phyloP scores from a whole-genome alignment of 2,888 invertebrate genomes.

The Oligia strigilis region DNA sequence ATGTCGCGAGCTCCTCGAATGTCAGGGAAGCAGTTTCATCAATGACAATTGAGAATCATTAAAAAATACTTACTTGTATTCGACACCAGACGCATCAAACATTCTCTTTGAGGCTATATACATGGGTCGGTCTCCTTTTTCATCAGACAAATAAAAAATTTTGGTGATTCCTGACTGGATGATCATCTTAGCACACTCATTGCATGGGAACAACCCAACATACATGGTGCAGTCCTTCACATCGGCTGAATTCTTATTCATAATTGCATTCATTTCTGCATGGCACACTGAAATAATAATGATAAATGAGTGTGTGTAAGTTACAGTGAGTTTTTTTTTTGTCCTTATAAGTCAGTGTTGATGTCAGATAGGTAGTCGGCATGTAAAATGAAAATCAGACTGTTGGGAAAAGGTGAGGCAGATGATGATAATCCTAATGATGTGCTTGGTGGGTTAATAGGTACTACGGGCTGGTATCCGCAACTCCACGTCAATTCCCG shows the following conservation, averaged over 20 bases:
- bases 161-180: conserved; percentile 97
- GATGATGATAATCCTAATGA: too few species aligned
- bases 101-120: conserved; percentile 95
- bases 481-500: too few species aligned
- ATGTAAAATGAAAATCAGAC: background rate
- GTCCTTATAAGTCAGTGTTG: background rate
- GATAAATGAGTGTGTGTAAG: background rate
- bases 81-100: conserved; percentile 94
- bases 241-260: conserved; percentile 96
- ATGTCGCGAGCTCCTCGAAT: too few species aligned
- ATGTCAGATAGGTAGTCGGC: background rate
- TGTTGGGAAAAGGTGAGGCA: too few species aligned
- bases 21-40: background rate
- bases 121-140: conserved; percentile 92
- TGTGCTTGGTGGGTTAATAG: too few species aligned
- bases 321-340: background rate
- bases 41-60: background rate
- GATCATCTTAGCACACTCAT: conserved; percentile 99
- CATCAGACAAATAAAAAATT: conserved; percentile 95
- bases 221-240: conserved; percentile 96
- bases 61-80: conserved; percentile 89
- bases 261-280: conserved; percentile 99
- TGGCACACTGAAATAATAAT: conserved; percentile 94
- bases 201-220: conserved; percentile 98
- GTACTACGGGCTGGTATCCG: too few species aligned